phyloP scores from a whole-genome alignment of 2,113 vertebrate species.

The Psephotus haematonotus region DNA sequence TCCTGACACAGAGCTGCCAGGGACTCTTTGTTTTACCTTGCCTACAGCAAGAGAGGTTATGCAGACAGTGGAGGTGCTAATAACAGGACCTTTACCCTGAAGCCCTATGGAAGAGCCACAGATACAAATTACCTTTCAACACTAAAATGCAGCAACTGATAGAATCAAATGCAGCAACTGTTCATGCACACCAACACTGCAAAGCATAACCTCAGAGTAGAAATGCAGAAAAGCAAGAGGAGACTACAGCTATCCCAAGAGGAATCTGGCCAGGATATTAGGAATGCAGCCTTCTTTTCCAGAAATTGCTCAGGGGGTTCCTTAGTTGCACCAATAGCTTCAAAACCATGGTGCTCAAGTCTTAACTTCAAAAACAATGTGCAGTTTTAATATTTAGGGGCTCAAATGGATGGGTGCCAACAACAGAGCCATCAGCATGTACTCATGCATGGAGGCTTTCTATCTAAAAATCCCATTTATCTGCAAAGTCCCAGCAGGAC shows the following conservation, averaged over 20 bases:
- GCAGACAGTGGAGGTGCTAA: background rate
- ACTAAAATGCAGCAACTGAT: background rate
- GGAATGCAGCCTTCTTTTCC: background rate
- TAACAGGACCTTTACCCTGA: background rate
- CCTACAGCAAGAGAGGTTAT: background rate
- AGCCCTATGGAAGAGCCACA: background rate
- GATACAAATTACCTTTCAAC: background rate
- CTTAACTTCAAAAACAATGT: background rate
- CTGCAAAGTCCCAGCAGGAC: background rate
- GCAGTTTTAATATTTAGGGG: background rate
- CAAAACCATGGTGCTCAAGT: background rate
- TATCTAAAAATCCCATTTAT: background rate
- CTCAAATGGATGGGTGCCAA: background rate
- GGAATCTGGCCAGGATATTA: background rate
- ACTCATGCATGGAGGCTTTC: background rate
- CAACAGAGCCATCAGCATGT: background rate
- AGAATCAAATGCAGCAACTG: background rate
- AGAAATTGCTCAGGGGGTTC: background rate
- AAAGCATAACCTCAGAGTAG: background rate
- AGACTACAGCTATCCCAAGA: background rate
- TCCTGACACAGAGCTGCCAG: background rate
- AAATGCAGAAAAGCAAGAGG: background rate
- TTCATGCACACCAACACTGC: background rate
- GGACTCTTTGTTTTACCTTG: background rate
- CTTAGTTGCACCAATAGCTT: background rate